A percentile compares a stretch with the other conserved stretches of the same genome.
These are phyloP conservation scores for Hippopotamus amphibius DNA, from an alignment of 2,113 vertebrate genomes.

Conservation along the genomic window DNA sequence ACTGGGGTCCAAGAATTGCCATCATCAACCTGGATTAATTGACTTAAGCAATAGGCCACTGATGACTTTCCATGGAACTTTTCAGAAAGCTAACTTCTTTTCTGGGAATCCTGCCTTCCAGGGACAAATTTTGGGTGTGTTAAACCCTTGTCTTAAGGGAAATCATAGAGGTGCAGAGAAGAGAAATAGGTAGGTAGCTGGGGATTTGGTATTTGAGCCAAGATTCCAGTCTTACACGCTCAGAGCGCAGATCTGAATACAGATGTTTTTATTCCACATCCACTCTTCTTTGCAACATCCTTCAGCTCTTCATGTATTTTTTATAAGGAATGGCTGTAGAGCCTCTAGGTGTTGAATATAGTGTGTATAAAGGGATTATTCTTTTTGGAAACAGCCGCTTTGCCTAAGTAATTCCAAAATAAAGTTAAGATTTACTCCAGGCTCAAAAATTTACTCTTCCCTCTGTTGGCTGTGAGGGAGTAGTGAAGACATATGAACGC, in stretches of 20 bases:
- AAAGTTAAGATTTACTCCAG: neutral
- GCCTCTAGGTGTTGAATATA: neutral
- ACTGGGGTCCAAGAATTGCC: neutral
- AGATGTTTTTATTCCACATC: neutral
- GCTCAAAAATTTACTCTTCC: neutral
- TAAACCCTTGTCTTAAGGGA: neutral
- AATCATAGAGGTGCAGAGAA: neutral
- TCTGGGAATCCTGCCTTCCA: neutral
- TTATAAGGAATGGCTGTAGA: neutral
- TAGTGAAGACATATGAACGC: neutral
- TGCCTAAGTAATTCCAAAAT: neutral
- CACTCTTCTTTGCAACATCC: neutral
- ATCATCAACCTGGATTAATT: neutral
- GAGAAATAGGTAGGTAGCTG: neutral
- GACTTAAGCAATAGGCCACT: neutral
- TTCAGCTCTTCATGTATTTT: neutral
- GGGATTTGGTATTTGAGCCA: neutral
- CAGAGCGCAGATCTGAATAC: neutral
- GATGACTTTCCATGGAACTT: neutral
- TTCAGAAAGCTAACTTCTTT: neutral
- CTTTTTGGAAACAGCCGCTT: neutral
- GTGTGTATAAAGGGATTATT: neutral
- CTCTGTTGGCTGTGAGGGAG: neutral
- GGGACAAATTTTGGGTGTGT: neutral
- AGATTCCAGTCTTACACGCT: neutral